phyloP scores from a whole-genome alignment of 1,140 invertebrate genomes.

The Megathymus violae region DNA sequence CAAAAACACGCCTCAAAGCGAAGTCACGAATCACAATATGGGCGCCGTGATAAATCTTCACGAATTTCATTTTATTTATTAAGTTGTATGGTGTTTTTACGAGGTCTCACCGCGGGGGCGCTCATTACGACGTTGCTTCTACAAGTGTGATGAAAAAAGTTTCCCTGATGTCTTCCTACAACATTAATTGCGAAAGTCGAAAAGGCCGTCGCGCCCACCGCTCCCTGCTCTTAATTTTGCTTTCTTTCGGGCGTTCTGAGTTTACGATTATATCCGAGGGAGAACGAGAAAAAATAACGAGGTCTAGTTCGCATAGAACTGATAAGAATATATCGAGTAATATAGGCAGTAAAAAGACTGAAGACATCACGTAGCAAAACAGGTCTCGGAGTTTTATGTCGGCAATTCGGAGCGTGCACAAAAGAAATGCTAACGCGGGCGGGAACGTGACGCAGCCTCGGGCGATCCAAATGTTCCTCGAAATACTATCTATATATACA shows the following conservation, averaged over 20 bases:
- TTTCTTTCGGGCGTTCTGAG: constrained; percentile 50
- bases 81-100: constrained; percentile 81
- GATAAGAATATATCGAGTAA: constrained; percentile 71
- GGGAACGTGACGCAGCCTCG: constrained; percentile 56
- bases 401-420: constrained; percentile 76
- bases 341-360: constrained; percentile 68
- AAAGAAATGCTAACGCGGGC: constrained; percentile 75
- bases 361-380: constrained; percentile 75
- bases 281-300: constrained; percentile 50
- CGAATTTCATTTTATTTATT: constrained; percentile 81
- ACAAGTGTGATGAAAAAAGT: constrained; percentile 76
- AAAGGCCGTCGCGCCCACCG: constrained; percentile 41
- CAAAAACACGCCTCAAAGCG: constrained; percentile 54
- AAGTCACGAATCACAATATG: constrained; percentile 69
- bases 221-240: constrained; percentile 60
- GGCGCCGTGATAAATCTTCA: constrained; percentile 77
- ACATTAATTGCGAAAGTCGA: constrained; percentile 79
- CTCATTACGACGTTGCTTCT: constrained; percentile 65
- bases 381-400: constrained; percentile 76
- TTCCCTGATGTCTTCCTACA: constrained; percentile 74
- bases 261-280: constrained; percentile 69
- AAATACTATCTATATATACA: not conserved
- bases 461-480: constrained; percentile 44
- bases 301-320: constrained; percentile 57
- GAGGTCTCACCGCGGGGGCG: constrained; percentile 66